Evolutionary conservation across 1,140 invertebrate genomes (phyloP).

Genomic region (Drosophila ercepeae): DNA sequence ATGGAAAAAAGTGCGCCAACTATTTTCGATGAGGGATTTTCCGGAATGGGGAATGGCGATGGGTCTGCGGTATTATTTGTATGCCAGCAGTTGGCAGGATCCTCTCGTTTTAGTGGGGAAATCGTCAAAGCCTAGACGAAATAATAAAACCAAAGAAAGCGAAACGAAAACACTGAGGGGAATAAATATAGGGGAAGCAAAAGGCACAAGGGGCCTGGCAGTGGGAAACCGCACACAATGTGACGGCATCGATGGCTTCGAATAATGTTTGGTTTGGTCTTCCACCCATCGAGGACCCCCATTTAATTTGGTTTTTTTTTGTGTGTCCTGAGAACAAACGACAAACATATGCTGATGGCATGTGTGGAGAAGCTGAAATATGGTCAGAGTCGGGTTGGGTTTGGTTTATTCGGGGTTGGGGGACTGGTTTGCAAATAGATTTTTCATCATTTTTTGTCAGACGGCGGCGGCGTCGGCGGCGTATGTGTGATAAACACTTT

Average conservation of each 20-base stretch:
- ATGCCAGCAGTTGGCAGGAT: conserved; percentile 51
- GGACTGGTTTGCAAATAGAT: conserved; percentile 64
- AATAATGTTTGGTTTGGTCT: conserved; percentile 57
- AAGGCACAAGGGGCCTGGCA: background rate
- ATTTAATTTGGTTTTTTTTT: background rate
- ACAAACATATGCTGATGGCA: conserved; percentile 56
- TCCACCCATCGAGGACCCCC: conserved; percentile 5
- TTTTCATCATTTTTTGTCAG: conserved; percentile 74
- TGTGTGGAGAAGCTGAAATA: conserved; percentile 39
- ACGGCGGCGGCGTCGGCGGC: no score
- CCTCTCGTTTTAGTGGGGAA: conserved; percentile 30
- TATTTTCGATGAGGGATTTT: conserved; percentile 47
- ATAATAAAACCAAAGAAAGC: conserved; percentile 69
- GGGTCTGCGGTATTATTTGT: conserved; percentile 44
- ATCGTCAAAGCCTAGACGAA: conserved; percentile 48
- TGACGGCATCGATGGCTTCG: conserved; percentile 45
- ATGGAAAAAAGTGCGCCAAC: conserved; percentile 45
- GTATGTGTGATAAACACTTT: conserved; percentile 69
- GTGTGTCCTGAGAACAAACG: conserved; percentile 18
- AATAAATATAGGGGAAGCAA: background rate
- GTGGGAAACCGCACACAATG: conserved; percentile 42
- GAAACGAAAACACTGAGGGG: conserved; percentile 41
- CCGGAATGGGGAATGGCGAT: background rate
- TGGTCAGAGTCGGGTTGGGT: conserved; percentile 17
- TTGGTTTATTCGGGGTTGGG: background rate